Base-by-base conservation (phyloP, 2,113 vertebrate species). In the Hylia prasina region DNA sequence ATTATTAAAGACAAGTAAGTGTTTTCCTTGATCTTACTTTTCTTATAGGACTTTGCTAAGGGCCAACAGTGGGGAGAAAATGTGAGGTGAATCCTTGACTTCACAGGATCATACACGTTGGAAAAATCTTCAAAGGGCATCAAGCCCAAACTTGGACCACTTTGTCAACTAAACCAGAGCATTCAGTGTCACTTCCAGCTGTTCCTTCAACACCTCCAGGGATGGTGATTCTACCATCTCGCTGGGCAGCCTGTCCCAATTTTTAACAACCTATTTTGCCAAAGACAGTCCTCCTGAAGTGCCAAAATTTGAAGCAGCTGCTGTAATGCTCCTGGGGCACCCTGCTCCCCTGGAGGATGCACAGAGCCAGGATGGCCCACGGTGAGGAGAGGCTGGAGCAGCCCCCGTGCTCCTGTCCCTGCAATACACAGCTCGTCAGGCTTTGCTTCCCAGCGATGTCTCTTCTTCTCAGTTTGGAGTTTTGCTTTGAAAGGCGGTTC, bases 401-500 rank as follows among this genome's bases (percentile, higher is more conserved):
- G 42, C 23, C 42, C 25, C 44, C 1, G 0, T 25, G 39, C 35
- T 68, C 17, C 44, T 60, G 30, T 30, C 68, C 84, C 58, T 81
- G 51, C 35, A 33, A 14, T 10, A 2, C 18, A 21, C 18, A 82
- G 31, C 44, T 66, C 4, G 0, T 7, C 6, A 0, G 30, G 45
- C 11, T 82, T 86, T 50, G 39, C 85, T 82, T 80, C 64, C n/a
- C 47, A 12, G 39, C 1, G 1, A 64, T 7, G 51, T 20, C 72
- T 94, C 63, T 70, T 80, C 90, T 50, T 73, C 88, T 47, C 2
- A 0, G 27, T 16, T 61, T 70, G 68, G 64, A 88, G 83, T 90
- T 86, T n/a, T 78, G 80, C 64, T 86, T 87, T 66, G 87, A 84
- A 92, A 81, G 77, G 89, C 47, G 65, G 28, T 91, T 95, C 77